Conservation (phyloP, 2,888 invertebrate species). For the Coleophora flavipennella region DNA sequence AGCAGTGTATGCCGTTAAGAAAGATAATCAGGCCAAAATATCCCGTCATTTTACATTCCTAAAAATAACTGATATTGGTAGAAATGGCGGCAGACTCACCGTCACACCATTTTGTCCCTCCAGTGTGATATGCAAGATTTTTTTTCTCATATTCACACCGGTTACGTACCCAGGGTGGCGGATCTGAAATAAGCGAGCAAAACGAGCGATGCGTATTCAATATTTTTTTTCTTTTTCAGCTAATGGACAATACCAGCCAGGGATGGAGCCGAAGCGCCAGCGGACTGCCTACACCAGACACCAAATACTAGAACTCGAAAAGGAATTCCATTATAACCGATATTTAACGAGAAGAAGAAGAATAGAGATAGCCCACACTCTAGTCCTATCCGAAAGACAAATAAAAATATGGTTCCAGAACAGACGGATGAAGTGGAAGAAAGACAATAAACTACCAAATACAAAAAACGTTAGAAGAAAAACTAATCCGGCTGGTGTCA, state of each 20-base stretch:
- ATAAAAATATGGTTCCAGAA: slow-evolving; percentile 94
- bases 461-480: slow-evolving; percentile 83
- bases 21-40: too few relatives aligned
- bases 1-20: too few relatives aligned
- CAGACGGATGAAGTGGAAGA: slow-evolving; percentile 84
- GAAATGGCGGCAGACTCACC: too few relatives aligned
- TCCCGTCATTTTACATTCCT: too few relatives aligned
- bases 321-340: slow-evolving; percentile 98
- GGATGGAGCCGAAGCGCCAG: slow-evolving; percentile 96
- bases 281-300: slow-evolving; percentile 98
- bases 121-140: too few relatives aligned
- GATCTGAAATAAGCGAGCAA: too few relatives aligned
- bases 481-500: slow-evolving; percentile 82
- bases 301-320: slow-evolving; percentile 97
- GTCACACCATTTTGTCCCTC: too few relatives aligned
- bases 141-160: too few relatives aligned
- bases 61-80: too few relatives aligned
- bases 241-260: slow-evolving; percentile 89
- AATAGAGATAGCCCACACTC: slow-evolving; percentile 97
- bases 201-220: too few relatives aligned
- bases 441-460: slow-evolving; percentile 89
- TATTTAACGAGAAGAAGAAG: slow-evolving; percentile 95
- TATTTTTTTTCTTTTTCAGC: slow-evolving; percentile 75
- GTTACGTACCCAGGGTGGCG: too few relatives aligned
- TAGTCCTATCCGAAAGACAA: slow-evolving; percentile 92